phyloP scores from a whole-genome alignment of 2,113 vertebrate genomes.

The Phalacrocorax brasilianus region DNA sequence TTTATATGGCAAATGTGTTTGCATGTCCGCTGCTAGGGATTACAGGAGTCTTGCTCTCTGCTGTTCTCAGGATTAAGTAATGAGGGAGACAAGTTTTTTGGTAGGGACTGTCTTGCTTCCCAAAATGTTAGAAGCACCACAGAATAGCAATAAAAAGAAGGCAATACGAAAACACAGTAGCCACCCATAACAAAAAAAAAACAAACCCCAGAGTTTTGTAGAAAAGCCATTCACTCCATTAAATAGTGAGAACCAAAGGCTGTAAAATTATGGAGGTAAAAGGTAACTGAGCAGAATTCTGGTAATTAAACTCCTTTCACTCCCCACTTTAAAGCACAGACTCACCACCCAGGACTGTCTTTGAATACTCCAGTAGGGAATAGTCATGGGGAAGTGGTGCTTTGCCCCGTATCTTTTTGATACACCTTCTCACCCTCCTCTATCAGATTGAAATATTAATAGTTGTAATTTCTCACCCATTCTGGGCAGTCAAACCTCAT shows the following conservation, averaged over 20 bases:
- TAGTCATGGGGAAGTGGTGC: background rate
- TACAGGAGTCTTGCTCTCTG: background rate
- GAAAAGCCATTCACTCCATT: background rate
- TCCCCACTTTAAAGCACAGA: background rate
- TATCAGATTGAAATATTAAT: background rate
- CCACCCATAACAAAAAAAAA: background rate
- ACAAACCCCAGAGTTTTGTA: background rate
- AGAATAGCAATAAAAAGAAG: background rate
- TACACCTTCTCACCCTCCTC: background rate
- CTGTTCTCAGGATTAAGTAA: background rate
- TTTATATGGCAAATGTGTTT: background rate
- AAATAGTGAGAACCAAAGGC: background rate
- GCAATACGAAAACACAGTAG: background rate
- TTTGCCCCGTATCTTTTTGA: background rate
- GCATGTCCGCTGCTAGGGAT: fast-evolving
- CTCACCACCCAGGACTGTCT: background rate
- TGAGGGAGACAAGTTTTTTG: background rate
- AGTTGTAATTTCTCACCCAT: background rate
- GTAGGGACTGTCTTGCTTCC: background rate
- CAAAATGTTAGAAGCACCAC: background rate
- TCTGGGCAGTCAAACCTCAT: background rate
- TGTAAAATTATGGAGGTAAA: background rate
- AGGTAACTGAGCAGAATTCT: background rate
- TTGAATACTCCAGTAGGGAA: background rate
- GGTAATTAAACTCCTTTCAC: background rate